Percentiles rank a stretch among this genome's conserved stretches.
These are phyloP conservation scores for Microcebus murinus DNA, from an alignment of 2,113 vertebrate species.

Conservation along the genomic window DNA sequence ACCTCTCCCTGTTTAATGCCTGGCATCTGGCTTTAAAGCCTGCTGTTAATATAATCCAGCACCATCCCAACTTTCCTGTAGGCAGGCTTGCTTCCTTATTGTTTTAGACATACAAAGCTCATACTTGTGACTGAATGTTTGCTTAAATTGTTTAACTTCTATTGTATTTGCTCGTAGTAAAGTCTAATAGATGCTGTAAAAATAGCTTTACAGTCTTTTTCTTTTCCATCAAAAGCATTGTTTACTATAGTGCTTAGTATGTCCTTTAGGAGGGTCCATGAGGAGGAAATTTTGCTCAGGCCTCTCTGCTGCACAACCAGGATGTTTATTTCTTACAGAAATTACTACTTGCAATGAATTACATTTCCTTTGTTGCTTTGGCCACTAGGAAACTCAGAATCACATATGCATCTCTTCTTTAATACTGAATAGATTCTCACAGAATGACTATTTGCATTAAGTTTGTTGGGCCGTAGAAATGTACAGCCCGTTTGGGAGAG, in stretches of 20 bases:
- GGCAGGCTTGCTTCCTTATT: not conserved
- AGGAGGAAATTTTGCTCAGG: not conserved
- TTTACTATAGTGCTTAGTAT: not conserved
- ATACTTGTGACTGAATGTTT: not conserved
- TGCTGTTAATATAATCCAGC: not conserved
- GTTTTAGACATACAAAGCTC: not conserved
- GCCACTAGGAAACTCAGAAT: not conserved
- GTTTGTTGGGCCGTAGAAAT: too few relatives aligned
- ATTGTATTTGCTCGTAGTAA: not conserved
- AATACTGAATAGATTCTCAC: not conserved
- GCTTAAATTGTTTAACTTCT: constrained; percentile 27
- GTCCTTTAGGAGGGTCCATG: not conserved
- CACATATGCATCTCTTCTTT: not conserved
- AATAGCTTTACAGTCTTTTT: not conserved
- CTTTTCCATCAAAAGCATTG: not conserved
- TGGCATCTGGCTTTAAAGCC: not conserved
- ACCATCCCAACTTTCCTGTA: not conserved
- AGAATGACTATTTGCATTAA: not conserved
- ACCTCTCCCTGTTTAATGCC: not conserved
- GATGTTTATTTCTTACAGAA: not conserved
- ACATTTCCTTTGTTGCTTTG: not conserved
- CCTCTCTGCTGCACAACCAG: not conserved
- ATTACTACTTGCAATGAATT: not conserved
- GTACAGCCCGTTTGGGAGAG: too few relatives aligned
- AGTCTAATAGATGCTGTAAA: not conserved